Conservation (phyloP, 2,113 vertebrate species). For the Sinocyclocheilus anshuiensis region DNA sequence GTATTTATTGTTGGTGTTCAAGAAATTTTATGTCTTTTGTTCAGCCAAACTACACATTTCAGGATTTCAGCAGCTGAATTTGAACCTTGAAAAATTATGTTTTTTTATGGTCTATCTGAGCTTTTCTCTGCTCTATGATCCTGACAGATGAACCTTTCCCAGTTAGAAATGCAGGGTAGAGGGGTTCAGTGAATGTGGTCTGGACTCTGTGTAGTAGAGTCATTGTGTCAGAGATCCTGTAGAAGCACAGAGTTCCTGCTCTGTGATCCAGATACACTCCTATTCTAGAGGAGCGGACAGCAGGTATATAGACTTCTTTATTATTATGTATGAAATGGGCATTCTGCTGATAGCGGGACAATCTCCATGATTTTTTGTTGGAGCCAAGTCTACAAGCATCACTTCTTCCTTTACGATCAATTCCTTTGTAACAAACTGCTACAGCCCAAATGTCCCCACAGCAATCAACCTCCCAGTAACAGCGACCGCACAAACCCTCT, state of each 20-base stretch:
- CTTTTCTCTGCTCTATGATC: not conserved
- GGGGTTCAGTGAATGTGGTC: conserved; percentile 20
- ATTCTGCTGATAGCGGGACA: conserved; percentile 63
- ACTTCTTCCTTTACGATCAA: not conserved
- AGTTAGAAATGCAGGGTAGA: not conserved
- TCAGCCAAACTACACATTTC: not conserved
- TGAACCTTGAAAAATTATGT: too few relatives aligned
- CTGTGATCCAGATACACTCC: conserved; percentile 63
- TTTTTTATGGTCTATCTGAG: too few relatives aligned
- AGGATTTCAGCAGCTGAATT: too few relatives aligned
- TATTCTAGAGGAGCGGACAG: conserved; percentile 53
- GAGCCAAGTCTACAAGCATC: conserved; percentile 4
- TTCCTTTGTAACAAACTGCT: conserved; percentile 34
- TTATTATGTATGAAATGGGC: conserved; percentile 66
- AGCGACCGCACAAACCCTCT: not conserved
- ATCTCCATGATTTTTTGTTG: conserved; percentile 34
- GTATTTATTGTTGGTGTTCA: too few relatives aligned
- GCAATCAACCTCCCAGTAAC: conserved; percentile 37
- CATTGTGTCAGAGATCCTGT: conserved; percentile 33
- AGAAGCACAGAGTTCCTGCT: conserved; percentile 13
- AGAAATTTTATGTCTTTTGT: not conserved
- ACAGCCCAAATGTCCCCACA: not conserved
- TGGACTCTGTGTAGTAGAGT: conserved; percentile 12
- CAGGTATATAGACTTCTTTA: conserved; percentile 36
- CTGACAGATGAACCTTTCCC: not conserved